Evolutionary conservation across 2,888 invertebrate genomes (phyloP).

Genomic region (Megastigmus dorsalis): DNA sequence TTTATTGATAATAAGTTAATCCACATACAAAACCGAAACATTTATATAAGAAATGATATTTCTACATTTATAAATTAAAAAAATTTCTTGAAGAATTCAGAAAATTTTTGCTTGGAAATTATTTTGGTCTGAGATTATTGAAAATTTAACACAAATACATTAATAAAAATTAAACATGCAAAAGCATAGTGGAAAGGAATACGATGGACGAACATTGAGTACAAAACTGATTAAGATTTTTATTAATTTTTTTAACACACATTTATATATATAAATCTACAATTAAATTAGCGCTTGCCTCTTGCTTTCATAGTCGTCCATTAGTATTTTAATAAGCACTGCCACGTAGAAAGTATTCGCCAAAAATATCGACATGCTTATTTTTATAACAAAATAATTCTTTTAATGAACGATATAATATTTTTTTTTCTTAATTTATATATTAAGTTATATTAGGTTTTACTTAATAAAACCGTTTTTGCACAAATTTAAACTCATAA

Average conservation of each 20-base stretch:
- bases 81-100: too few relatives aligned
- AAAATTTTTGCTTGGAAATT: too few relatives aligned
- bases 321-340: slow-evolving; percentile 50
- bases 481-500: slow-evolving; percentile 7
- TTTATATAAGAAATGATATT: too few relatives aligned
- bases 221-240: slow-evolving; percentile 63
- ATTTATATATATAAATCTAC: slow-evolving; percentile 45
- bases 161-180: slow-evolving; percentile 34
- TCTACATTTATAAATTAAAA: too few relatives aligned
- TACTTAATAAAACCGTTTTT: slow-evolving; percentile 10
- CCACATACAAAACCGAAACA: too few relatives aligned
- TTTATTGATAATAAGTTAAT: too few relatives aligned
- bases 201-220: slow-evolving; percentile 61
- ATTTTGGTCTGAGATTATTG: too few relatives aligned
- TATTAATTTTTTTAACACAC: slow-evolving; percentile 58
- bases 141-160: too few relatives aligned
- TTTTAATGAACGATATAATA: slow-evolving; percentile 7
- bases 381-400: neutral
- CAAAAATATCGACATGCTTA: slow-evolving; percentile 44
- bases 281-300: slow-evolving; percentile 40
- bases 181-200: slow-evolving; percentile 49
- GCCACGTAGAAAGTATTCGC: neutral
- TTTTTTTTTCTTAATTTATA: slow-evolving; percentile 5
- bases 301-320: slow-evolving; percentile 50
- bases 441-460: neutral